These are phyloP conservation scores for Corvus moneduloides DNA, from an alignment of 2,113 vertebrate genomes.

Conservation along the genomic window DNA sequence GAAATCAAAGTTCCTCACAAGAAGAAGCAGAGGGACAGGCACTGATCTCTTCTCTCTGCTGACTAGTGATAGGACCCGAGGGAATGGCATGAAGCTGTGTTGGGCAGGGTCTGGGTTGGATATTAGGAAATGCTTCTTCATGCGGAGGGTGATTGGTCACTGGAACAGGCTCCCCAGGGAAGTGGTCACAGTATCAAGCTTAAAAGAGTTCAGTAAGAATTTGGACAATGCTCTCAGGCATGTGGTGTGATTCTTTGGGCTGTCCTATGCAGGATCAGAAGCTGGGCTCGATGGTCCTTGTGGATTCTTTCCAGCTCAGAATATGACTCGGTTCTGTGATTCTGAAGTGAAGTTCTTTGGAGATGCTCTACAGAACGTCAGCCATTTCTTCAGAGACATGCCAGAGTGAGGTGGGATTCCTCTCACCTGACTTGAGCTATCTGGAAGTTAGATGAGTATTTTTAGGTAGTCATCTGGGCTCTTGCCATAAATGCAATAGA, in stretches of 20 bases:
- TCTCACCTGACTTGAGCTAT: neutral
- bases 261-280: neutral
- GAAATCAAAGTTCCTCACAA: neutral
- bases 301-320: neutral
- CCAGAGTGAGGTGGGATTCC: neutral
- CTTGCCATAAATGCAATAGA: neutral
- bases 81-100: neutral
- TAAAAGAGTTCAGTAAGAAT: neutral
- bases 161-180: neutral
- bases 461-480: neutral
- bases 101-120: neutral
- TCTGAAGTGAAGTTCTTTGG: neutral
- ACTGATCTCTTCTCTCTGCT: neutral
- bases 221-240: neutral
- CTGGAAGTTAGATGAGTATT: neutral
- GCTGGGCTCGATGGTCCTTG: neutral
- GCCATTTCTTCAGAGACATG: neutral
- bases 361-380: neutral
- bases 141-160: neutral
- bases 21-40: neutral
- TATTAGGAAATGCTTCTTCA: neutral
- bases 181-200: neutral
- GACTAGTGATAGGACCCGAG: fast-evolving
- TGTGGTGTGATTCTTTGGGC: neutral
- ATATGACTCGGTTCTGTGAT: neutral